These are phyloP conservation scores for Drosophila neocordata DNA, from an alignment of 1,140 invertebrate genomes.

Conservation along the genomic window DNA sequence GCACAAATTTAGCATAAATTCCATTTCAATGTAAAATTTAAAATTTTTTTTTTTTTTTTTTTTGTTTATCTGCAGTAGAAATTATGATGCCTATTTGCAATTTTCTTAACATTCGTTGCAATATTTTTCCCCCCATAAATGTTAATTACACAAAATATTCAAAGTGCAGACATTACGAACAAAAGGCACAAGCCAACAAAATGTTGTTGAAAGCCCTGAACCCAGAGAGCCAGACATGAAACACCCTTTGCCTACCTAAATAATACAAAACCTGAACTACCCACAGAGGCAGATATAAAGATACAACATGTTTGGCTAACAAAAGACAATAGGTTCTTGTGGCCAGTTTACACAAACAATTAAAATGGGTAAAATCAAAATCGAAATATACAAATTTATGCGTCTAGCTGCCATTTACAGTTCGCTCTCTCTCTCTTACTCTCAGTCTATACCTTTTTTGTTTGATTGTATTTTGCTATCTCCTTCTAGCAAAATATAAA, in stretches of 20 bases:
- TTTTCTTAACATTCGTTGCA: slow-evolving; percentile 16
- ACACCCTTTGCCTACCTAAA: neutral
- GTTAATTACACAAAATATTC: slow-evolving; percentile 64
- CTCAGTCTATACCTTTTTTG: too few species aligned
- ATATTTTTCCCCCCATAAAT: slow-evolving; percentile 54
- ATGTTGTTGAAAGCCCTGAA: slow-evolving; percentile 32
- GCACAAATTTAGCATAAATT: neutral
- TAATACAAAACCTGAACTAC: neutral
- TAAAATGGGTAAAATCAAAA: slow-evolving; percentile 79
- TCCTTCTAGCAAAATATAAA: slow-evolving; percentile 28
- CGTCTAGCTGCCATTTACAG: slow-evolving; percentile 75
- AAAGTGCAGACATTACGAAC: slow-evolving; percentile 28
- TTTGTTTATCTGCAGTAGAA: slow-evolving; percentile 13
- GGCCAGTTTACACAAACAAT: slow-evolving; percentile 63
- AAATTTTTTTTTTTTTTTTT: too few species aligned
- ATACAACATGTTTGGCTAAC: slow-evolving; percentile 70
- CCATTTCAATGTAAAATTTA: neutral
- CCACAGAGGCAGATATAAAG: slow-evolving; percentile 61
- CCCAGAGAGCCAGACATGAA: neutral
- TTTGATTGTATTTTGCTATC: neutral
- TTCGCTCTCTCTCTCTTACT: slow-evolving; percentile 14
- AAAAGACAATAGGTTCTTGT: slow-evolving; percentile 55
- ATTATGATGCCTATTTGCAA: slow-evolving; percentile 12
- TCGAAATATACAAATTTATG: slow-evolving; percentile 78
- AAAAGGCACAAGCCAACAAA: slow-evolving; percentile 18